Base-by-base conservation (phyloP, 2,797 vertebrate species). In the Molossus molossus region DNA sequence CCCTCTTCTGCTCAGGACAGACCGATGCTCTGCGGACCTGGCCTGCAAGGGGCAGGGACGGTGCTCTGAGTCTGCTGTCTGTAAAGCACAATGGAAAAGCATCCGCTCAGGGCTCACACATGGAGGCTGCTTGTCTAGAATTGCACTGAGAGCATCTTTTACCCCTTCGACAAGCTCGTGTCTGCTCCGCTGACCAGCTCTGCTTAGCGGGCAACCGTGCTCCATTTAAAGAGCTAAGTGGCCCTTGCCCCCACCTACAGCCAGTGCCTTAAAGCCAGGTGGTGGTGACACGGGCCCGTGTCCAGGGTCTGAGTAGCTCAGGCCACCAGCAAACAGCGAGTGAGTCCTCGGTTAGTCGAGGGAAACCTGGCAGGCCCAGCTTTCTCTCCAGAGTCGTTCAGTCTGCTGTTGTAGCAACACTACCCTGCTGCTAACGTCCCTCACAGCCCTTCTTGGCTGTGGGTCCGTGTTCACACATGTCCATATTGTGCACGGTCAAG, bases 71-170 rank as follows among this genome's bases (percentile, higher is more conserved):
- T 88, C 91, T 45, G 69, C 37, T 50, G 76, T 70, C 81, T 15
- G n/a, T 92, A 60, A 91, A 65, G 81, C 82, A 12, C 4, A 25
- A 20, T 53, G 75, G 21, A 60, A 48, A 85, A 93, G 11, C 9
- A 33, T 65, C 48, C 13, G 53, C 91, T 37, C 27, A 37, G 81
- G 0, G 0, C 33, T 72, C 27, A 11, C 15, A 50, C 0, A 0
- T 7, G 6, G 17, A 75, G 90, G 48, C 75, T 90, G 77, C n/a
- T 64, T 62, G 48, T 27, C 69, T n/a, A n/a, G 4, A 17, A 0
- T 6, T 18, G 11, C 14, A 8, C 3, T 4, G 29, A 62, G 33
- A 76, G n/a, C 23, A 12, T 40, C 95, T 73, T 33, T 33, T 72
- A n/a, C 62, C 50, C 0, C 0, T 55, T 53, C 86, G 7, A 73